A percentile compares a stretch with the other conserved stretches of the same genome.
These are phyloP conservation scores for Rotaria macrura DNA, from an alignment of 2,888 invertebrate genomes.

Conservation along the genomic window DNA sequence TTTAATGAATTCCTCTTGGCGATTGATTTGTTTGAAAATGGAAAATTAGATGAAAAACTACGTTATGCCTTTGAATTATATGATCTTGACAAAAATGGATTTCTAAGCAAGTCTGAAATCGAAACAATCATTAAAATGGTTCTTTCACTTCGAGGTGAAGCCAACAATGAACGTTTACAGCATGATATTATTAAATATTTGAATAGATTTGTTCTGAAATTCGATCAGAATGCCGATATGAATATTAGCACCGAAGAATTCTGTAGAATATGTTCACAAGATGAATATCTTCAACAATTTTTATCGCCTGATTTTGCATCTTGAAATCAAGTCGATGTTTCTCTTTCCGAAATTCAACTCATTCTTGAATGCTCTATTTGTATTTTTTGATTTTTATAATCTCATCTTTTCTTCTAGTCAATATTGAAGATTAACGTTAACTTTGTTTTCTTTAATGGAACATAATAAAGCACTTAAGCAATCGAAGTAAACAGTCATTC, in stretches of 20 bases:
- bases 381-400: no score
- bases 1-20: slow-evolving; percentile 2
- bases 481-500: no score
- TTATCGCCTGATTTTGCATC: neutral
- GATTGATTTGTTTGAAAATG: neutral
- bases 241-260: neutral
- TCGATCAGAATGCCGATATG: neutral
- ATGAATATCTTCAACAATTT: neutral
- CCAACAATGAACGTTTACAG: neutral
- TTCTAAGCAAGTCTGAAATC: neutral
- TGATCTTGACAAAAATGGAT: neutral
- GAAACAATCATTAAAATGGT: neutral
- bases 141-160: neutral
- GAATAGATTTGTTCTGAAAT: neutral
- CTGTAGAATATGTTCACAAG: neutral
- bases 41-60: neutral
- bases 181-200: neutral
- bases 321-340: no score
- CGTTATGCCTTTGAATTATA: neutral
- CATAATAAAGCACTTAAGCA: no score
- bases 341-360: no score
- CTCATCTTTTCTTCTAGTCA: no score
- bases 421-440: no score
- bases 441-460: no score
- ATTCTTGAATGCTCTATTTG: no score